phyloP scores from a whole-genome alignment of 2,888 invertebrate species.

The Drosophila mimetica region DNA sequence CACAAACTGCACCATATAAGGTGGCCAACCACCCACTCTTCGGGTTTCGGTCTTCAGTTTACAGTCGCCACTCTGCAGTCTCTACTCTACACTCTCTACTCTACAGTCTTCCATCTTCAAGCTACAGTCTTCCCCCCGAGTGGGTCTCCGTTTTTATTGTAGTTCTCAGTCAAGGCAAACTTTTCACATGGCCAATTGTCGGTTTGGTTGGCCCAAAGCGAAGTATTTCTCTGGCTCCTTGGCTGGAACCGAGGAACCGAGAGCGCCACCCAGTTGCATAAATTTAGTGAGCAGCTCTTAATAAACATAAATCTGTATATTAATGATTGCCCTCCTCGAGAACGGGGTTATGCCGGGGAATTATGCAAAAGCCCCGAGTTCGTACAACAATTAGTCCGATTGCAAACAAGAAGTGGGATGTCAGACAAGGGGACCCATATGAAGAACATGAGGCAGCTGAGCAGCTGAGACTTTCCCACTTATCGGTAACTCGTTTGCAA shows the following conservation, averaged over 20 bases:
- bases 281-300: slow-evolving; percentile 49
- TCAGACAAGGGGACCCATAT: slow-evolving; percentile 4
- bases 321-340: slow-evolving; percentile 53
- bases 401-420: slow-evolving; percentile 67
- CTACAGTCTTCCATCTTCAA: background rate
- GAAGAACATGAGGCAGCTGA: too few species aligned
- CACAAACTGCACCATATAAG: slow-evolving; percentile 25
- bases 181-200: slow-evolving; percentile 47
- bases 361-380: slow-evolving; percentile 49
- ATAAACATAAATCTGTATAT: slow-evolving; percentile 72
- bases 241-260: slow-evolving; percentile 14
- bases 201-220: slow-evolving; percentile 18
- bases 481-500: slow-evolving; percentile 16
- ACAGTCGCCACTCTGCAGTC: background rate
- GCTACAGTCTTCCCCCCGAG: background rate
- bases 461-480: slow-evolving; percentile 31
- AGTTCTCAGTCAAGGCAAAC: slow-evolving; percentile 36
- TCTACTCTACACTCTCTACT: too few species aligned
- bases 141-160: slow-evolving; percentile 4
- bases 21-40: slow-evolving; percentile 8
- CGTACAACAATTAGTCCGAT: slow-evolving; percentile 64
- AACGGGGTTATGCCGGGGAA: slow-evolving; percentile 40
- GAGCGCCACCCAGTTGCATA: slow-evolving; percentile 76
- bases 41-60: background rate
- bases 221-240: slow-evolving; percentile 6